Evolutionary conservation across 2,113 vertebrate species (phyloP).

Genomic region (Microcebus jonahi): DNA sequence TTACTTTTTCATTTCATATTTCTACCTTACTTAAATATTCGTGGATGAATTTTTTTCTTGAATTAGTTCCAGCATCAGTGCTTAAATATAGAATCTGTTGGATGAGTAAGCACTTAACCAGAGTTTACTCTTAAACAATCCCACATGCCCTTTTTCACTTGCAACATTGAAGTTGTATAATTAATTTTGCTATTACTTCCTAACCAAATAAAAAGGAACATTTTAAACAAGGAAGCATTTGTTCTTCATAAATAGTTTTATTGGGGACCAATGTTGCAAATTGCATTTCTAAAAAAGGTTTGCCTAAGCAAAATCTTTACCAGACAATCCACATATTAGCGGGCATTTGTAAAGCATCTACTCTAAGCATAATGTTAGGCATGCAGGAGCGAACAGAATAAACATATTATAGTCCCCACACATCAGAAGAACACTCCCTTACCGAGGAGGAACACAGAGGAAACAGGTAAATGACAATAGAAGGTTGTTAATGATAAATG

Average conservation of each 20-base stretch:
- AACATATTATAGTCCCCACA: background rate
- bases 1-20: slow-evolving; percentile 18
- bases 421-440: background rate
- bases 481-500: background rate
- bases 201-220: background rate
- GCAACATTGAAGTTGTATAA: background rate
- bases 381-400: background rate
- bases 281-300: background rate
- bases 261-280: background rate
- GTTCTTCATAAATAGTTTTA: background rate
- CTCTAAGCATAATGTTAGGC: background rate
- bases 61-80: slow-evolving; percentile 16
- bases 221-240: background rate
- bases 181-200: background rate
- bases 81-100: slow-evolving; percentile 36
- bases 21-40: slow-evolving; percentile 39
- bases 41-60: background rate
- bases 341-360: background rate
- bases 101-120: slow-evolving; percentile 16
- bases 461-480: background rate
- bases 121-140: slow-evolving; percentile 9
- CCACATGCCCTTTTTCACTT: background rate
- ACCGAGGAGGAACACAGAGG: background rate
- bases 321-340: background rate
- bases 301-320: background rate